Conservation (phyloP, 1,140 invertebrate species). For the Papilio machaon region DNA sequence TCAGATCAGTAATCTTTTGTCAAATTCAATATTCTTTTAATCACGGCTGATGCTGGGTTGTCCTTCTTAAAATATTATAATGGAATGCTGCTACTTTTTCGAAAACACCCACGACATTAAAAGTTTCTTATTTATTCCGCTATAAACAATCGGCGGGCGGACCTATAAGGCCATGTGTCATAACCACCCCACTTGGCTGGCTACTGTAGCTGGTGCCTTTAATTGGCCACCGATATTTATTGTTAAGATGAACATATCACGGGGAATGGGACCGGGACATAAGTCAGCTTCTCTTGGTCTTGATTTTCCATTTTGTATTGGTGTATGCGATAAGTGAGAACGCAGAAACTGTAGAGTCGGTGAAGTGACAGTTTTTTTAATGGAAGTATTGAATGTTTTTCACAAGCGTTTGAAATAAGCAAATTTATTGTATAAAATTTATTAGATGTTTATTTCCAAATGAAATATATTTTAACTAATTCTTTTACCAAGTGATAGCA, state of each 20-base stretch:
- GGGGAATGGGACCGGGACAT: slow-evolving; percentile 63
- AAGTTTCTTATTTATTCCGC: slow-evolving; percentile 6
- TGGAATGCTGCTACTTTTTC: neutral
- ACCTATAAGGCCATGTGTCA: slow-evolving; percentile 39
- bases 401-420: neutral
- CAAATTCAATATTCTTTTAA: neutral
- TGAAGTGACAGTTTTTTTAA: neutral
- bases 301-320: slow-evolving; percentile 79
- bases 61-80: neutral
- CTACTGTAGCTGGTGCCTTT: slow-evolving; percentile 51
- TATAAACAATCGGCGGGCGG: slow-evolving; percentile 27
- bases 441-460: neutral
- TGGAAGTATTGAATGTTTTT: neutral
- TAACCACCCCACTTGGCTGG: slow-evolving; percentile 35
- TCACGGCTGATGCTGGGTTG: neutral
- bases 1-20: neutral
- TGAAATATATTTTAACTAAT: too few relatives aligned
- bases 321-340: slow-evolving; percentile 70
- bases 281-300: slow-evolving; percentile 76
- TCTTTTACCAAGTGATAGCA: too few relatives aligned
- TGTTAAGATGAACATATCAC: slow-evolving; percentile 79
- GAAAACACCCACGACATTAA: slow-evolving; percentile 10
- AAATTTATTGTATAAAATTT: neutral
- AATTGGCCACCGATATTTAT: slow-evolving; percentile 78
- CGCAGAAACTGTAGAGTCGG: slow-evolving; percentile 49